A percentile compares a stretch with the other conserved stretches of the same genome.
These are phyloP conservation scores for Temnothorax curvispinosus DNA, from an alignment of 1,140 invertebrate species.

Conservation along the genomic window DNA sequence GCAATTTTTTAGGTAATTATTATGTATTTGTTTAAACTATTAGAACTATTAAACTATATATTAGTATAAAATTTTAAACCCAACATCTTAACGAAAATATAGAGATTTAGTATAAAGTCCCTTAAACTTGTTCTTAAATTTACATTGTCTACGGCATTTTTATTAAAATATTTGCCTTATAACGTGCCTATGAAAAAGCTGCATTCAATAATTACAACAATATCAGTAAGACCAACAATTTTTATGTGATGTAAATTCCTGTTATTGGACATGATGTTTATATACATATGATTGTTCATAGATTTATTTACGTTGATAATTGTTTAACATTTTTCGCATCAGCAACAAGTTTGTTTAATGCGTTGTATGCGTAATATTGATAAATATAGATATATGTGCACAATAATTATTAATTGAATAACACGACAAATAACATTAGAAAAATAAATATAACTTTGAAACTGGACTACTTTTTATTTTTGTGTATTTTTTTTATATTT, in stretches of 20 bases:
- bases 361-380: slow-evolving; percentile 62
- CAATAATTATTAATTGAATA: slow-evolving; percentile 58
- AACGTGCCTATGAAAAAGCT: slow-evolving; percentile 68
- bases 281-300: slow-evolving; percentile 54
- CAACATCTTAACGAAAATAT: background rate
- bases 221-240: slow-evolving; percentile 51
- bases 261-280: slow-evolving; percentile 56
- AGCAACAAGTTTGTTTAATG: slow-evolving; percentile 46
- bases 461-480: slow-evolving; percentile 61
- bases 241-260: slow-evolving; percentile 60
- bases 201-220: slow-evolving; percentile 60
- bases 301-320: slow-evolving; percentile 46
- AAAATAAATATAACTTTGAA: slow-evolving; percentile 66
- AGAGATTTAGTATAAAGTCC: background rate
- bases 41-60: slow-evolving; percentile 1
- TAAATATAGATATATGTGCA: slow-evolving; percentile 68
- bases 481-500: slow-evolving; percentile 61
- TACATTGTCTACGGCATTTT: background rate
- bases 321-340: slow-evolving; percentile 51
- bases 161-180: slow-evolving; percentile 63
- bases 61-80: background rate
- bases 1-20: background rate
- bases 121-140: slow-evolving; percentile 1
- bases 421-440: slow-evolving; percentile 35
- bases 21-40: slow-evolving; percentile 5